Evolutionary conservation across 2,113 vertebrate genomes (phyloP).

Genomic region (Sander vitreus): DNA sequence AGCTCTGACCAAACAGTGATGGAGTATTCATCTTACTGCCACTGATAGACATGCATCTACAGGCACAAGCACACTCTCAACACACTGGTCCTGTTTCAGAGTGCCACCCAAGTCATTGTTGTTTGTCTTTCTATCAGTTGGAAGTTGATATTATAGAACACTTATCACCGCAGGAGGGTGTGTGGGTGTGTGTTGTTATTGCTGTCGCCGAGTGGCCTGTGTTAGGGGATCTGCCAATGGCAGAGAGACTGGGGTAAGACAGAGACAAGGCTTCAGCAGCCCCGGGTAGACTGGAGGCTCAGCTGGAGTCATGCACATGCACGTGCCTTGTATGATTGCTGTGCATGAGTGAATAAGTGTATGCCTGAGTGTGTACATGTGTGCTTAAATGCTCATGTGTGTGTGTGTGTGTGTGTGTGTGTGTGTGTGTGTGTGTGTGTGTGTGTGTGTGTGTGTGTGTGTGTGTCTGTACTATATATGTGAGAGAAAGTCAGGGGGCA

Average conservation of each 20-base stretch:
- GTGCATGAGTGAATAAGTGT: slow-evolving; percentile 62
- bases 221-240: slow-evolving; percentile 34
- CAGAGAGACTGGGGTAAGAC: slow-evolving; percentile 28
- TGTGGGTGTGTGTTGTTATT: slow-evolving; percentile 20
- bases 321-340: slow-evolving; percentile 62
- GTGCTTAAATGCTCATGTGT: slow-evolving; percentile 20
- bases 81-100: slow-evolving; percentile 16
- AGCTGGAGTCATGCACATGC: slow-evolving; percentile 66
- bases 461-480: slow-evolving; percentile 49
- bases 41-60: slow-evolving; percentile 24
- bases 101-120: slow-evolving; percentile 22
- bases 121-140: slow-evolving; percentile 8
- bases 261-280: slow-evolving; percentile 13
- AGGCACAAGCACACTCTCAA: slow-evolving; percentile 9
- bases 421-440: slow-evolving; percentile 30
- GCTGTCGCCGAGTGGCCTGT: slow-evolving; percentile 27
- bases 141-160: slow-evolving; percentile 41
- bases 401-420: slow-evolving; percentile 30
- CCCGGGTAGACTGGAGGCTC: slow-evolving; percentile 53
- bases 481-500: slow-evolving; percentile 69
- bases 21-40: slow-evolving; percentile 39
- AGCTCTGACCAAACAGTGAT: slow-evolving; percentile 43
- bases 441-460: slow-evolving; percentile 27
- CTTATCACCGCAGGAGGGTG: slow-evolving; percentile 59
- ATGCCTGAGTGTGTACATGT: slow-evolving; percentile 34